Evolutionary conservation across 2,113 vertebrate species (phyloP).

Genomic region (Patagioenas fasciata): DNA sequence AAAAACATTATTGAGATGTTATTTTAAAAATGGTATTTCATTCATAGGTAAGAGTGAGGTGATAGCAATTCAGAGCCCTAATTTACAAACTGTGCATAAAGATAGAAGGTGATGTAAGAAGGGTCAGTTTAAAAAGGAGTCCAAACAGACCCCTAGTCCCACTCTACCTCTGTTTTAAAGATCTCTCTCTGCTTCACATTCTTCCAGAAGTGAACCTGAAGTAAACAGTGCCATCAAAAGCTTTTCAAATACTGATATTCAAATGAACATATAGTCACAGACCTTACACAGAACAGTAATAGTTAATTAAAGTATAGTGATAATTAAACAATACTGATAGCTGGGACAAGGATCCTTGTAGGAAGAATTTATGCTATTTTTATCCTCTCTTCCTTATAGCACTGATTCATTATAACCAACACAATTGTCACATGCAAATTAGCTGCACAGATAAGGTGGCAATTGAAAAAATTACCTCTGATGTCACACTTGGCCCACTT

Average conservation of each 20-base stretch:
- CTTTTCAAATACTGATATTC: neutral
- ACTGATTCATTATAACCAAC: constrained; percentile 41
- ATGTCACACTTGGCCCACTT: constrained; percentile 29
- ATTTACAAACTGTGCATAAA: neutral
- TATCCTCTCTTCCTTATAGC: neutral
- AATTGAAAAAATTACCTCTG: constrained; percentile 53
- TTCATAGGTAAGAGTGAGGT: neutral
- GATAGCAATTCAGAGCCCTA: neutral
- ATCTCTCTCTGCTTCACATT: neutral
- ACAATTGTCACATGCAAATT: constrained; percentile 46
- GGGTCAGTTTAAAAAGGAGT: neutral
- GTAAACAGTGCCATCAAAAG: neutral
- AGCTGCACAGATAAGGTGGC: constrained; percentile 25
- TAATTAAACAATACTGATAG: constrained; percentile 13
- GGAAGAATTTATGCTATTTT: constrained; percentile 41
- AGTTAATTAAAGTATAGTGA: constrained; percentile 8
- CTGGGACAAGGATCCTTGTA: constrained; percentile 8
- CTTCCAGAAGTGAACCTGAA: neutral
- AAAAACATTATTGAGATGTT: neutral
- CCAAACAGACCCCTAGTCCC: neutral
- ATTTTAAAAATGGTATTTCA: neutral
- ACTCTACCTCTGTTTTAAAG: neutral
- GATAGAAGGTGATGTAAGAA: neutral
- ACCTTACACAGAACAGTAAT: neutral
- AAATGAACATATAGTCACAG: neutral